phyloP scores from a whole-genome alignment of 2,888 invertebrate genomes.

The Pammene aurita region DNA sequence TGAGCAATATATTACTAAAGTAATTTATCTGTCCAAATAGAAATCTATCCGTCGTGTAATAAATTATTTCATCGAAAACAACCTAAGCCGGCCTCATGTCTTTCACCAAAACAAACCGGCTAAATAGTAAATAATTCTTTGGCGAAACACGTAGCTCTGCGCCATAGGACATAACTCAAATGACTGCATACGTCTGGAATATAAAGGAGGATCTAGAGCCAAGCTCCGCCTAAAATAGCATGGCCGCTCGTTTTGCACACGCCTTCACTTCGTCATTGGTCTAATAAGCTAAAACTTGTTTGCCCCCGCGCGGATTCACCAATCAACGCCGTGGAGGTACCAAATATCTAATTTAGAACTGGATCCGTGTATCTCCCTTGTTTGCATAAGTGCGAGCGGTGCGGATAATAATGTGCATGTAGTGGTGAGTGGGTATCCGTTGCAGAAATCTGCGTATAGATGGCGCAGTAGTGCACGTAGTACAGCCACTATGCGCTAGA shows the following conservation, averaged over 20 bases:
- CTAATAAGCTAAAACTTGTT: constrained; percentile 64
- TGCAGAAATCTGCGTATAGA: constrained; percentile 54
- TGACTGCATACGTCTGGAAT: constrained; percentile 80
- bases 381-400: constrained; percentile 61
- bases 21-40: constrained; percentile 24
- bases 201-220: constrained; percentile 76
- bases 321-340: constrained; percentile 68
- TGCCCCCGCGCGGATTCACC: constrained; percentile 64
- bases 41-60: constrained; percentile 24
- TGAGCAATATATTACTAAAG: background rate
- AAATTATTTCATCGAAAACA: constrained; percentile 32
- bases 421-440: constrained; percentile 53
- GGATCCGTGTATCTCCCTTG: constrained; percentile 66
- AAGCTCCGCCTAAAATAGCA: constrained; percentile 77
- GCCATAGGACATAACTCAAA: constrained; percentile 79
- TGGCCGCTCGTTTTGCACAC: constrained; percentile 70
- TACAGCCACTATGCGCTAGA: constrained; percentile 59
- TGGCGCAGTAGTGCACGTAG: constrained; percentile 64
- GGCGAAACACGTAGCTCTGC: constrained; percentile 67
- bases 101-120: constrained; percentile 37
- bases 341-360: constrained; percentile 68
- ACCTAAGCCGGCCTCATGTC: constrained; percentile 34
- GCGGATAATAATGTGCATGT: constrained; percentile 57
- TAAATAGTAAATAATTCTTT: constrained; percentile 33
- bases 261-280: constrained; percentile 68